A percentile compares a stretch with the other conserved stretches of the same genome.
phyloP scores from a whole-genome alignment of 2,888 invertebrate species.

The Helobdella robusta region DNA sequence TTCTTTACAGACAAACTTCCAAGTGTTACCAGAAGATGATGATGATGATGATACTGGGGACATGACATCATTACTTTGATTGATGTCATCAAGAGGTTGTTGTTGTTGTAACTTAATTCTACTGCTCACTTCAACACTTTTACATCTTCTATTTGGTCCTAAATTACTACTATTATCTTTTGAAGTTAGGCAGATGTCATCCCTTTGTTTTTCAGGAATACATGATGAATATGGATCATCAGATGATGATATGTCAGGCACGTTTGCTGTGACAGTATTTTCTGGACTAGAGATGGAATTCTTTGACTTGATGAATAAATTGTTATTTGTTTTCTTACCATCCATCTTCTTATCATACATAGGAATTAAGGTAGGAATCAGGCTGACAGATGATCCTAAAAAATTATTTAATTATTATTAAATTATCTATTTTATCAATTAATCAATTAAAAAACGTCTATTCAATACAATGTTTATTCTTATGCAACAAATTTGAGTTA shows the following conservation, averaged over 20 bases:
- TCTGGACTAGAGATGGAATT: not conserved
- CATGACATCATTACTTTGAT: not conserved
- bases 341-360: constrained; percentile 8
- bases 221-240: too few species aligned
- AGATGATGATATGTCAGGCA: not conserved
- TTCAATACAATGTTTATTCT: too few species aligned
- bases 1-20: not conserved
- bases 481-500: too few species aligned
- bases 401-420: too few species aligned
- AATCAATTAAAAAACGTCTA: too few species aligned
- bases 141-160: not conserved
- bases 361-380: not conserved
- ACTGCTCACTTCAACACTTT: not conserved
- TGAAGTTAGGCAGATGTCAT: not conserved
- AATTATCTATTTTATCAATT: too few species aligned
- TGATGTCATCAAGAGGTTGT: not conserved
- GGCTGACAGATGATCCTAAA: constrained; percentile 10
- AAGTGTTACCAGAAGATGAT: too few species aligned
- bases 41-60: not conserved
- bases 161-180: not conserved
- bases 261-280: not conserved
- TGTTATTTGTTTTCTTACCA: too few species aligned
- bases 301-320: too few species aligned
- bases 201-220: not conserved
- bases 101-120: too few species aligned